Base-by-base conservation (phyloP, 64 coral and sea anemone species). In the Stichodactyla helianthus region DNA sequence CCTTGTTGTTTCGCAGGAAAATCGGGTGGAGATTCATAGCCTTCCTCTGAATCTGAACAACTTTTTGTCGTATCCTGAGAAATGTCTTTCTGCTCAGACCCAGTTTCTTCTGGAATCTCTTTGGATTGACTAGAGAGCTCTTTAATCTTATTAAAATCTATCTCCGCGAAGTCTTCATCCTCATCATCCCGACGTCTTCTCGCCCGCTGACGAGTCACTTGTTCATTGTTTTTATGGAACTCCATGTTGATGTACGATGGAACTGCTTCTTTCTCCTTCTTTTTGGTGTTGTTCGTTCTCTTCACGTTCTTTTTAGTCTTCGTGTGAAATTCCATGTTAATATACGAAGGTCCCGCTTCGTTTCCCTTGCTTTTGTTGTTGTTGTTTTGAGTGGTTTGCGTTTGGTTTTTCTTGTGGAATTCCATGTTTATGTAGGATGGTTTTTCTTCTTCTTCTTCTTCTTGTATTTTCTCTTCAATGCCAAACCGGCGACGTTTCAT, bases 231-330 rank as follows among this genome's bases (percentile, higher is more conserved):
- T 25, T 89, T 82, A 19, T 71, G 91, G 52, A 84, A 92, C 14
- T 87, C 54, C 52, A 92, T 55, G 28, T 97, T 93, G 6, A 93
- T 78, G 53, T 93, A 90, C 5, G 88, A 88, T 6, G 94, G 87
- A 54, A 6, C 61, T 51, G 59, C 7, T 15, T 62, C 53, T 82
- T 82, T 54, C 79, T 23, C 35, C 7, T 87, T 23, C 50, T 53
- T 23, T 6, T 10, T 64, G 77, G 20, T 23, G 60, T 26, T 57
- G 12, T 35, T 51, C 22, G 44, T 83, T 54, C 87, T 89, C 60
- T 59, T 54, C 27, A 22, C 57, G 52, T 19, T 17, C 4, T 5
- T 15, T n/a, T 55, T 60, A 13, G 55, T 12, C 20, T 55, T 84
- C 3, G 59, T 62, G 20, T 59, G 19, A 51, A 84, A 84, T 6